Evolutionary conservation across 2,888 invertebrate species (phyloP), one percentile per base, ranked within the genome.

Genomic region (Cephalotes varians): DNA sequence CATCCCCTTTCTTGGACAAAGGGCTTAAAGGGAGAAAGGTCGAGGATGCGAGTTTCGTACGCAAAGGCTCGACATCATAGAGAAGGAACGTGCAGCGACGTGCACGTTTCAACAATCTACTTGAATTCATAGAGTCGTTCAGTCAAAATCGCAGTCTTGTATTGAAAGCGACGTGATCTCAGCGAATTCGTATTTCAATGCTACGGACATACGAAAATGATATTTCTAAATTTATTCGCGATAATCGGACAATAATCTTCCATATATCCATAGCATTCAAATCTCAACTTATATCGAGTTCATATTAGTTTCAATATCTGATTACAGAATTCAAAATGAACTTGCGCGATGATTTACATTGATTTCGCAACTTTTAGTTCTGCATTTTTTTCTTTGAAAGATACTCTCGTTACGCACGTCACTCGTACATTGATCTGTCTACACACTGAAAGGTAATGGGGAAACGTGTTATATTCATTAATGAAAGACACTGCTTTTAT

Each of bases 401-500:
- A 21, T 25, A 28, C 34, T 25, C 65, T 74, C 65, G n/a, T 54
- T 51, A 67, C 1, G 37, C 37, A 54, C 51, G 40, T 65, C 71
- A 77, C 31, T 71, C 37, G 44, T 44, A 71, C 34, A 79, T 71
- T 34, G 54, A 69, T 56, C 73, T 71, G 56, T 79, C 44, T 79
- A 79, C 56, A 79, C 72, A 79, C 73, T 79, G 56, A 79, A 72
- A 81, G 60, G 49, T 71, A 54, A 60, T 37, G 37, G 79, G 58
- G 37, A 64, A 64, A 47, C 49, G 62, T 56, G 67, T 84, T 72
- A 85, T 56, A 85, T 40, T 80, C 79, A 62, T 91, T 90, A 91
- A 92, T 91, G 88, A 90, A 87, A 90, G 84, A 91, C 89, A 90
- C 83, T 85, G 44, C 72, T 77, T 90, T 83, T 87, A 74, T 84